Base-by-base conservation (phyloP, 2,797 vertebrate genomes). In the Syngnathus acus region DNA sequence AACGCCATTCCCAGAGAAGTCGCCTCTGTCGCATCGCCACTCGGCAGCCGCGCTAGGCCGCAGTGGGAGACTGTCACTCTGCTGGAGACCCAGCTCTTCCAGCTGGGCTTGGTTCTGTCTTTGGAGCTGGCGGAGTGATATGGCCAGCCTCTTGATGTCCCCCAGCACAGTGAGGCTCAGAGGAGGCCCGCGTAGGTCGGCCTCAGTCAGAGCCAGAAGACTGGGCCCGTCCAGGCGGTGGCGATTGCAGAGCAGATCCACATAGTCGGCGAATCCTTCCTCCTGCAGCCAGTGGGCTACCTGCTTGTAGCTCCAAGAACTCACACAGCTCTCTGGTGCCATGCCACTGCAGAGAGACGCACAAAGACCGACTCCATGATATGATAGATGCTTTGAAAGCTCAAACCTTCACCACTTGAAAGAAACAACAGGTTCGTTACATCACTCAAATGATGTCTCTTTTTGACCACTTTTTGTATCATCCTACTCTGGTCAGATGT, bases 171-270 rank as follows among this genome's bases (percentile, higher is more conserved):
- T 92, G 79, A 98, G 94, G 83, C 95, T 93, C 75, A 99, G 82
- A 1, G 95, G 96, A 71, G 96, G 94, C 17, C 93, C 92, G 0
- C 95, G 92, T 59, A 99, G 89, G 86, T 99, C 96, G 6, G 92
- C 93, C 70, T 98, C 96, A 0, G 94, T 96, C 66, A 99, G 86
- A 3, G 93, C 94, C 83, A 99, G 89, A 68, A 98, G 83, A 3
- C 94, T 92, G 69, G 90, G 87, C 66, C 96, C 95, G 65, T 98
- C 96, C 43, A 98, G 88, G 58, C 95, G 91, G 83, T 99, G 96
- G 65, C 87, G 92, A 61, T 88, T 90, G 73, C 95, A 98, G 73
- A 98, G 43, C 68, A 94, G 72, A 68, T 94, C 93, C 85, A 94
- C 93, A 2, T 97, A 97, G 62, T 95, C 92, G 53, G 89, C 89